Base-by-base conservation (phyloP, 2,797 vertebrate genomes). In the Pseudomugil gertrudae region DNA sequence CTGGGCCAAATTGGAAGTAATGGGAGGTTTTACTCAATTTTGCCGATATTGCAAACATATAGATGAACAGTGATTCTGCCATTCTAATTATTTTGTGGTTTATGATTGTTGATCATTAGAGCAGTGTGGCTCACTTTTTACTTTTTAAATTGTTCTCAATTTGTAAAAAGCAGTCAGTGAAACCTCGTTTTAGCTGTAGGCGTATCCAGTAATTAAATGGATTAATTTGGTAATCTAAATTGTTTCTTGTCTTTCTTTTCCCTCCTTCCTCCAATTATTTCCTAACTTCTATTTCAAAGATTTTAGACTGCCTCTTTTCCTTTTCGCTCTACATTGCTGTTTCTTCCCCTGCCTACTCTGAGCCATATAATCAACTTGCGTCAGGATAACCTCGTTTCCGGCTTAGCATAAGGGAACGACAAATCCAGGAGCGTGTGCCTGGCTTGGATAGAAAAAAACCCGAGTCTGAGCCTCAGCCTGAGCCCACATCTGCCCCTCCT, bases 201-300 rank as follows among this genome's bases (percentile, higher is more conserved):
- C 89, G 66, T 79, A 88, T 86, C 82, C 80, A 72, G 79, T 93
- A 93, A 95, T 94, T 93, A 88, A 92, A 91, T n/a, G 90, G 91
- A 93, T 94, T 93, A 90, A 91, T 87, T 90, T 92, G 73, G 82
- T 92, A 90, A 92, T 93, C 90, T 90, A 89, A 94, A 94, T 91
- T 80, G 90, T 93, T 87, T 93, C 89, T 85, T 83, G 76, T 88
- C 81, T 83, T 85, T 81, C 54, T 66, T 9, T 72, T 76, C 88
- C 85, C 82, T 81, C 66, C 65, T 58, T 82, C 69, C 72, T 68
- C 53, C 63, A 74, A 65, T 80, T 84, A 89, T 85, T 87, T 88
- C 74, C 79, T 69, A 83, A 86, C 85, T 86, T 91, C 84, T 77
- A 68, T 90, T 88, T 86, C 82, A 87, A 85, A 87, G 85, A 87